A percentile compares a stretch with the other conserved stretches of the same genome.
Evolutionary conservation across 1,140 invertebrate species (phyloP).

Genomic region (Eupristina koningsbergeri): DNA sequence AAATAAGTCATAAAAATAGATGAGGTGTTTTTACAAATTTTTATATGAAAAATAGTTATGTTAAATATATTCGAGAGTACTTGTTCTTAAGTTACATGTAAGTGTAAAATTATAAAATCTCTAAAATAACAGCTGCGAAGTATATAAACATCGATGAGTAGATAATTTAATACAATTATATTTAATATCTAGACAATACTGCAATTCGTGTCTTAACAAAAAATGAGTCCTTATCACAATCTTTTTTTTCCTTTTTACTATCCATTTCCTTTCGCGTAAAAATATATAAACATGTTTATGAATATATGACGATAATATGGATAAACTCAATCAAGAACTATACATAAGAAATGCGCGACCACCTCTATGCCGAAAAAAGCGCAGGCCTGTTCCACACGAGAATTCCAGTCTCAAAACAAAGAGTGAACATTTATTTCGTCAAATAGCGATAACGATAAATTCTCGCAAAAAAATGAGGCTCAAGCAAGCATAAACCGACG

Average conservation of each 20-base stretch:
- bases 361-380: neutral
- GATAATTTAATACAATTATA: neutral
- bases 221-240: conserved; percentile 7
- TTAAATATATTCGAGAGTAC: neutral
- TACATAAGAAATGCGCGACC: neutral
- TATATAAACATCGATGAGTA: no score
- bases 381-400: neutral
- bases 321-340: no score
- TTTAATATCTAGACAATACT: neutral
- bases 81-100: no score
- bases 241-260: no score
- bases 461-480: neutral
- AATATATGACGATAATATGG: neutral
- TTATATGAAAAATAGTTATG: neutral
- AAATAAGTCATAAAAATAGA: neutral
- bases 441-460: neutral
- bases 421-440: neutral
- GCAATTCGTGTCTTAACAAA: neutral
- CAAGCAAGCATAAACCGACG: conserved; percentile 84
- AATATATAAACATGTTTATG: neutral
- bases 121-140: neutral
- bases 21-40: neutral
- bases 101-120: no score
- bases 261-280: neutral
- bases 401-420: neutral